These are phyloP conservation scores for Caenorhabditis wallacei DNA, from an alignment of 2,888 invertebrate species.

Conservation along the genomic window DNA sequence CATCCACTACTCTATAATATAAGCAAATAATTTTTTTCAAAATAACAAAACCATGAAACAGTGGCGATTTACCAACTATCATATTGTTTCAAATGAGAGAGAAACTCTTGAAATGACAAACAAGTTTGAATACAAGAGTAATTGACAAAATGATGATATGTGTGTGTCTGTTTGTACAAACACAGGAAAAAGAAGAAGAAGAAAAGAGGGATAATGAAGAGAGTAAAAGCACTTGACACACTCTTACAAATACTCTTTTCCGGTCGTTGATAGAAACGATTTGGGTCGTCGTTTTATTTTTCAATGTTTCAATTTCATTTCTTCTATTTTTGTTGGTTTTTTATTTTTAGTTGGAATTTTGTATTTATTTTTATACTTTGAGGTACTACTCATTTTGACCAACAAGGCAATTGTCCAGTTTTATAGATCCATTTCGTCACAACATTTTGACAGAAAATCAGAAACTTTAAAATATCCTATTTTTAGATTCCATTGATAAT, in stretches of 20 bases:
- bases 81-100: too few species aligned
- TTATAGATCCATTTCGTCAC: too few species aligned
- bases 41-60: too few species aligned
- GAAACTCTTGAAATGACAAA: neutral
- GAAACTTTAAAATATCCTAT: too few species aligned
- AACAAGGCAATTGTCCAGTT: too few species aligned
- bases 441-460: too few species aligned
- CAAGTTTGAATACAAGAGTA: slow-evolving; percentile 14
- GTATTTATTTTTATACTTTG: too few species aligned
- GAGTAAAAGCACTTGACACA: slow-evolving; percentile 42
- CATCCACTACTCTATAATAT: too few species aligned
- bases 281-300: neutral
- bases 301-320: neutral
- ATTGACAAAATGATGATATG: slow-evolving; percentile 16
- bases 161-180: slow-evolving; percentile 4
- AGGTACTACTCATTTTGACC: too few species aligned
- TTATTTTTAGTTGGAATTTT: neutral
- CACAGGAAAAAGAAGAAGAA: slow-evolving; percentile 2
- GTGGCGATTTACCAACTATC: too few species aligned
- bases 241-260: slow-evolving; percentile 28
- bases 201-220: slow-evolving; percentile 22
- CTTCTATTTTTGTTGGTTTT: neutral
- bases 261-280: neutral
- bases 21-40: too few species aligned
- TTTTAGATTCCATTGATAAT: too few species aligned